Conservation (phyloP, 2,113 vertebrate genomes). For the Entomyzon cyanotis region DNA sequence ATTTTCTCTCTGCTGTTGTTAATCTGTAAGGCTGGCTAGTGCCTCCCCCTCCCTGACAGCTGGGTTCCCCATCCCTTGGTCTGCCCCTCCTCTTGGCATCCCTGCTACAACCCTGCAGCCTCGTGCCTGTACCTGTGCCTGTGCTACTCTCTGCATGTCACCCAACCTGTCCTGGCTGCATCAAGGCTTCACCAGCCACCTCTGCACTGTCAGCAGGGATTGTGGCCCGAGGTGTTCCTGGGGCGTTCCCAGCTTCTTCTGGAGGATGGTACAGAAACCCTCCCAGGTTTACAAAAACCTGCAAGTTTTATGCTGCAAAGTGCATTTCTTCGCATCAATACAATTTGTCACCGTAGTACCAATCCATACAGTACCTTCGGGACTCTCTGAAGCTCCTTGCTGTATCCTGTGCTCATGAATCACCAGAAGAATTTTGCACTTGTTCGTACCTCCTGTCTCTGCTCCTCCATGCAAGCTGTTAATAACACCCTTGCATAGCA, state of each 20-base stretch:
- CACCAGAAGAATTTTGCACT: background rate
- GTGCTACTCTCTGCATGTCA: rapidly evolving
- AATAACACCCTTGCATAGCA: background rate
- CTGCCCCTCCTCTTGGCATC: rapidly evolving
- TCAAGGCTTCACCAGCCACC: rapidly evolving
- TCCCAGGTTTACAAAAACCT: background rate
- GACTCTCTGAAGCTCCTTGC: background rate
- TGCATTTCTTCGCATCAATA: background rate
- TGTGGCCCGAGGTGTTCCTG: rapidly evolving
- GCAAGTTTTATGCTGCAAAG: background rate
- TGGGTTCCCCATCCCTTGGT: rapidly evolving
- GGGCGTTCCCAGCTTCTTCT: background rate
- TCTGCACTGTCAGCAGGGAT: background rate
- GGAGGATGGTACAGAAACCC: background rate
- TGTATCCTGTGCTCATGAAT: background rate
- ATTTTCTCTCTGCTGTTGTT: background rate
- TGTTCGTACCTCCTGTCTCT: background rate
- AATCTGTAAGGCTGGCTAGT: background rate
- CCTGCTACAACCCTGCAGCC: background rate
- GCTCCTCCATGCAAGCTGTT: background rate
- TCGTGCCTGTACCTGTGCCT: rapidly evolving
- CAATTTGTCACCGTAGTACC: background rate
- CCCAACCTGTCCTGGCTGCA: rapidly evolving
- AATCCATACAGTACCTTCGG: background rate
- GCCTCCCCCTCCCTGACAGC: background rate